Evolutionary conservation across 2,888 invertebrate species (phyloP).

Genomic region (Schizotus pectinicornis): DNA sequence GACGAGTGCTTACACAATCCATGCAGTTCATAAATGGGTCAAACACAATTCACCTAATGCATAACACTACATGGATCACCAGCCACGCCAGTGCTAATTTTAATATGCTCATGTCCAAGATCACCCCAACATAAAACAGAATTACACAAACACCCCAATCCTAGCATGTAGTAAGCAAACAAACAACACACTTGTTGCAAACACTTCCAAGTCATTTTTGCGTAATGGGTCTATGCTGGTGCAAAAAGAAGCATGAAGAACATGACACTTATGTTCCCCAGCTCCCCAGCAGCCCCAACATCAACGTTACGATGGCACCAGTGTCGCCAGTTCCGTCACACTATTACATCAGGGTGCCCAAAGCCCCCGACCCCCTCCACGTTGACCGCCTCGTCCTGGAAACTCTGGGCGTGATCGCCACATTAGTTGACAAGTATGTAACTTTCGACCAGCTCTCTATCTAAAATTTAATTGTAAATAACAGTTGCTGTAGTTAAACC

Average conservation of each 20-base stretch:
- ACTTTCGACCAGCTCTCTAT: slow-evolving; percentile 1
- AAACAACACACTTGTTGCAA: slow-evolving; percentile 23
- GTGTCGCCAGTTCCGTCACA: slow-evolving; percentile 46
- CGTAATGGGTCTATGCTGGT: slow-evolving; percentile 80
- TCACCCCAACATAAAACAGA: slow-evolving; percentile 50
- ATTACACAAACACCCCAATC: slow-evolving; percentile 19
- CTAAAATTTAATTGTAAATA: slow-evolving; percentile 1
- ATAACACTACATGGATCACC: slow-evolving; percentile 28
- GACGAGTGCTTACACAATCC: slow-evolving; percentile 16
- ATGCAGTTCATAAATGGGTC: slow-evolving; percentile 25
- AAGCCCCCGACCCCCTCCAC: slow-evolving; percentile 56
- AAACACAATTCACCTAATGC: slow-evolving; percentile 22
- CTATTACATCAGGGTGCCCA: slow-evolving; percentile 42
- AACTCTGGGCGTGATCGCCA: slow-evolving; percentile 79
- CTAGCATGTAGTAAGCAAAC: slow-evolving; percentile 43
- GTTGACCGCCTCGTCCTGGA: slow-evolving; percentile 81
- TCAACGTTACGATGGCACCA: slow-evolving; percentile 43
- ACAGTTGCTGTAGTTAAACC: too few relatives aligned
- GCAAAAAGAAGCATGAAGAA: slow-evolving; percentile 69
- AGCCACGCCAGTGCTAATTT: slow-evolving; percentile 37
- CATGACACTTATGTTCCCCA: slow-evolving; percentile 59
- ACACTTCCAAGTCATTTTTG: slow-evolving; percentile 17
- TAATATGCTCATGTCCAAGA: slow-evolving; percentile 48
- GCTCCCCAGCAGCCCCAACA: background rate
- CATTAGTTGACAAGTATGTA: slow-evolving; percentile 83